phyloP scores from a whole-genome alignment of 1,140 invertebrate genomes.

The Drosophila pruinosa region DNA sequence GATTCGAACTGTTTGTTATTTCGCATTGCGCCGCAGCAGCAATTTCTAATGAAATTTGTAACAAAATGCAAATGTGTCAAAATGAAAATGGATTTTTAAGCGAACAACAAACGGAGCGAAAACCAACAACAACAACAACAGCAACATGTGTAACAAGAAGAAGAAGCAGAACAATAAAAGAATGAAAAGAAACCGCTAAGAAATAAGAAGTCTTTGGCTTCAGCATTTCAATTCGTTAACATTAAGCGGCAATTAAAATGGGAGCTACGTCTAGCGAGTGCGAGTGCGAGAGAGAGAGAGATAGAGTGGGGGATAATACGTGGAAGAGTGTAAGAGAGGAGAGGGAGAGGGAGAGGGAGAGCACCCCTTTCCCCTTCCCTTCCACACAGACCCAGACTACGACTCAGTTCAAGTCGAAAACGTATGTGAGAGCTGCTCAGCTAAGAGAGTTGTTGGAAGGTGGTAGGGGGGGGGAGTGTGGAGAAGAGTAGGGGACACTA shows the following conservation, averaged over 20 bases:
- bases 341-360: neutral
- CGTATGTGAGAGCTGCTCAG: neutral
- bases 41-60: slow-evolving; percentile 43
- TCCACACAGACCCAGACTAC: neutral
- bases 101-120: slow-evolving; percentile 32
- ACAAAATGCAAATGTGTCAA: slow-evolving; percentile 51
- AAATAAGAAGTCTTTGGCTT: slow-evolving; percentile 14
- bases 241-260: slow-evolving; percentile 45
- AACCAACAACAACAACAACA: slow-evolving; percentile 10
- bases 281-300: neutral
- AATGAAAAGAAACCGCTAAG: slow-evolving; percentile 6
- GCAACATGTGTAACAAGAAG: neutral
- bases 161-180: neutral
- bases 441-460: neutral
- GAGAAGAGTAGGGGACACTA: neutral
- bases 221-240: slow-evolving; percentile 36
- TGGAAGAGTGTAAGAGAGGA: neutral
- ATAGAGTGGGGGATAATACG: neutral
- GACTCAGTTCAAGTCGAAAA: neutral
- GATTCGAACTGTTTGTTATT: slow-evolving; percentile 7
- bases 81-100: slow-evolving; percentile 50
- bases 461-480: too few species aligned
- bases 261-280: slow-evolving; percentile 17
- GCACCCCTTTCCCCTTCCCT: too few species aligned
- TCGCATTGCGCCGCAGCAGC: slow-evolving; percentile 19